These are phyloP conservation scores for Spheniscus humboldti DNA, from an alignment of 2,797 vertebrate species.

Conservation along the genomic window DNA sequence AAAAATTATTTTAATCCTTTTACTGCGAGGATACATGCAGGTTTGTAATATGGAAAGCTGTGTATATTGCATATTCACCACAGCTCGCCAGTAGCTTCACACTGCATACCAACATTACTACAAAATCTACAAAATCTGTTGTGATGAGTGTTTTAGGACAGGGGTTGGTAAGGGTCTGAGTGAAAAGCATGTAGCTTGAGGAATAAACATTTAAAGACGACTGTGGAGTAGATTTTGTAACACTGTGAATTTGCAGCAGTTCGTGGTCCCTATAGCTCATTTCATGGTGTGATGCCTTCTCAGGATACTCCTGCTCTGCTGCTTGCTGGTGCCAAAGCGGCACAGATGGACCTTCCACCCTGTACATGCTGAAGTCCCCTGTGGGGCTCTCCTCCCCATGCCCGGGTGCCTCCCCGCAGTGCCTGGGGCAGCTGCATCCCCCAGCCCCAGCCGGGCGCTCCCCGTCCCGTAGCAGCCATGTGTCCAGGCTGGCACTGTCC, in stretches of 20 bases:
- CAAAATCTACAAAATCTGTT: background rate
- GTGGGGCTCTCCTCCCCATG: fast-evolving
- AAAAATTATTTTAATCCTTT: background rate
- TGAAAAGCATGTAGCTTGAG: background rate
- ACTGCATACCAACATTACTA: too few relatives aligned
- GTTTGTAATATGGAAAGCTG: background rate
- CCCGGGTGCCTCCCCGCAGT: background rate
- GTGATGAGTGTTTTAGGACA: background rate
- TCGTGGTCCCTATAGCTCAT: background rate
- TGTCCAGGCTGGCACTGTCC: background rate
- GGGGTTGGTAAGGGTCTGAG: background rate
- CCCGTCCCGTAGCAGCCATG: fast-evolving
- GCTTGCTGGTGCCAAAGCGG: background rate
- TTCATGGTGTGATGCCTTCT: background rate
- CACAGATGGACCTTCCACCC: background rate
- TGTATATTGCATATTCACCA: background rate
- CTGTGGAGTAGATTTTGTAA: background rate
- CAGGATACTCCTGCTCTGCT: background rate
- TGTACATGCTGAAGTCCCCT: fast-evolving
- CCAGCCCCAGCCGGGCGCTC: background rate
- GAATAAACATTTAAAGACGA: background rate
- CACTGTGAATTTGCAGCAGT: background rate
- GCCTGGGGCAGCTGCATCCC: background rate
- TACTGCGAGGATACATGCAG: background rate
- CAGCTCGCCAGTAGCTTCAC: background rate